phyloP scores from a whole-genome alignment of 2,888 invertebrate genomes.

The Dolomedes plantarius region DNA sequence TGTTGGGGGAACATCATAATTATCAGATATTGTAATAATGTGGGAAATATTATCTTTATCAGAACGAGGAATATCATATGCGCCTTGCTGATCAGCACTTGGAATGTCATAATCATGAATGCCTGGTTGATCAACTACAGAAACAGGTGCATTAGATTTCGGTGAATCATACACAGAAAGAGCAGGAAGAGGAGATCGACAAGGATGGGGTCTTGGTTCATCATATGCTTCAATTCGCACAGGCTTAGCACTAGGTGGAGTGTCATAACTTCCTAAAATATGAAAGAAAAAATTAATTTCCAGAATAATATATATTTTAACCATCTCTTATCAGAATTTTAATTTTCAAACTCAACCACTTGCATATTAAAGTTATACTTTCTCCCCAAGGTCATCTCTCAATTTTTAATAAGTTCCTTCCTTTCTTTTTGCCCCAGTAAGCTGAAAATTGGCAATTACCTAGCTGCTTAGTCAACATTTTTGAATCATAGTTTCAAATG shows the following conservation, averaged over 20 bases:
- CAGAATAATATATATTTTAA: too few species aligned
- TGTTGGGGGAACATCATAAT: conserved; percentile 75
- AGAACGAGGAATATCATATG: conserved; percentile 67
- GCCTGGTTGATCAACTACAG: conserved; percentile 3
- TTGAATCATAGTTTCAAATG: too few species aligned
- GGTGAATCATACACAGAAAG: conserved; percentile 72
- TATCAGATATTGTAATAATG: conserved; percentile 65
- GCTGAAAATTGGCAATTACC: too few species aligned
- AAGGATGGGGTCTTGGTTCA: conserved; percentile 59
- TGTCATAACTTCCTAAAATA: conserved; percentile 77
- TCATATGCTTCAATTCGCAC: conserved; percentile 63
- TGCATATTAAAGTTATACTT: too few species aligned
- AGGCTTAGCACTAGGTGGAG: conserved; percentile 79
- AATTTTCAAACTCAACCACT: too few species aligned
- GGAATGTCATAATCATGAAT: conserved; percentile 68
- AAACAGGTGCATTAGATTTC: conserved; percentile 48
- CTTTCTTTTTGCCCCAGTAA: too few species aligned
- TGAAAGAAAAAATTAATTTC: too few species aligned
- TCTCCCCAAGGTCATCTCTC: too few species aligned
- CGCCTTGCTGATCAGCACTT: conserved; percentile 50
- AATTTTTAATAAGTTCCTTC: too few species aligned
- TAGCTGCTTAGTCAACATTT: too few species aligned
- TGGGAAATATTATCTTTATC: conserved; percentile 70
- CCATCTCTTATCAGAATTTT: too few species aligned
- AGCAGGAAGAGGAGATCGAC: conserved; percentile 41